Conservation (phyloP, 2,113 vertebrate species). For the Vanacampus margaritifer region DNA sequence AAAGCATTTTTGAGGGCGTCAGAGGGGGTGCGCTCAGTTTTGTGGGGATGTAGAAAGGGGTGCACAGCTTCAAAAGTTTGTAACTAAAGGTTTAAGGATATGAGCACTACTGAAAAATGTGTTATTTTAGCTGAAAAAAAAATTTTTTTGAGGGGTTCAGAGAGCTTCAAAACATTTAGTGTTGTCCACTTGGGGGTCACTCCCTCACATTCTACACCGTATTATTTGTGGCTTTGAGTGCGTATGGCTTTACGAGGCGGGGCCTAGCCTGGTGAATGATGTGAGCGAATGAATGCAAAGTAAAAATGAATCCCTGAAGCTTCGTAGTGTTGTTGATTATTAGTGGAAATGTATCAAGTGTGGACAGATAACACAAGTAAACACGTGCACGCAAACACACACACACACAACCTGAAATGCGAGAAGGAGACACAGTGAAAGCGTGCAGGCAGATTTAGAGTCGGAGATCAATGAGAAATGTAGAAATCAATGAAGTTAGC, state of each 20-base stretch:
- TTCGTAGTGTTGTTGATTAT: neutral
- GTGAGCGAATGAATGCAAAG: neutral
- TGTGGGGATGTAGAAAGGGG: too few species aligned
- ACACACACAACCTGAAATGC: slow-evolving; percentile 8
- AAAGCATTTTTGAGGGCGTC: too few species aligned
- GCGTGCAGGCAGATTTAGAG: slow-evolving; percentile 89
- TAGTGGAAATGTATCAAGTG: neutral
- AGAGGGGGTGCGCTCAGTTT: too few species aligned
- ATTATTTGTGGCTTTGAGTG: neutral
- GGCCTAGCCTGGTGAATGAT: neutral
- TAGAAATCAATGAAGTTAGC: slow-evolving; percentile 97
- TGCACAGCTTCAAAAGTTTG: too few species aligned
- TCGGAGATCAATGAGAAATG: slow-evolving; percentile 94
- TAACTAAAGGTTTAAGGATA: too few species aligned
- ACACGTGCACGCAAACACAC: neutral
- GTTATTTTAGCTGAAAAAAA: too few species aligned
- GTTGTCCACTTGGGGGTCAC: too few species aligned
- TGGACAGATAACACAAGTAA: neutral
- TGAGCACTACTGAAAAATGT: too few species aligned
- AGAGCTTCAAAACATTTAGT: too few species aligned
- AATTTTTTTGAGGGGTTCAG: too few species aligned
- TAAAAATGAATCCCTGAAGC: neutral
- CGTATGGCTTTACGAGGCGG: neutral
- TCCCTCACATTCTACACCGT: neutral
- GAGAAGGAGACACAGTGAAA: slow-evolving; percentile 45